phyloP scores from a whole-genome alignment of 2,888 invertebrate species.

The Pollenia angustigena region DNA sequence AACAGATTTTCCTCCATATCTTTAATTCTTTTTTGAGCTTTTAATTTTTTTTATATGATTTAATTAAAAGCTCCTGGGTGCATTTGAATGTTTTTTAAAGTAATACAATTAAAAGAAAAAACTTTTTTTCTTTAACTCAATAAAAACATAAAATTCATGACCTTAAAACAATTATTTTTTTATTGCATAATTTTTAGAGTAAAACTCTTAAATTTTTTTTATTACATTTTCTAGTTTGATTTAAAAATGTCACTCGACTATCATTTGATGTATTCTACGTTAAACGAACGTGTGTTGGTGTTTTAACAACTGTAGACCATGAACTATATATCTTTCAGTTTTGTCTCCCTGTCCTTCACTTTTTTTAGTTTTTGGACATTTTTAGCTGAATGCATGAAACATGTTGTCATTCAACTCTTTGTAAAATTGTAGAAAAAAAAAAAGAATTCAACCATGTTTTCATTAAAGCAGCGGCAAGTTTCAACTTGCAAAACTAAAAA shows the following conservation, averaged over 20 bases:
- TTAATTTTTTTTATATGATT: no score
- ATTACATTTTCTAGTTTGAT: slow-evolving; percentile 37
- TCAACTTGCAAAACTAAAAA: slow-evolving; percentile 35
- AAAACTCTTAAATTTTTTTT: slow-evolving; percentile 37
- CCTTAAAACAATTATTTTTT: slow-evolving; percentile 26
- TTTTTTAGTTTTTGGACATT: not conserved
- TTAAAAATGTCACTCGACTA: slow-evolving; percentile 27
- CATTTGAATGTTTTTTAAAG: no score
- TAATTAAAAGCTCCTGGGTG: no score
- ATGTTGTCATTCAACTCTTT: slow-evolving; percentile 59
- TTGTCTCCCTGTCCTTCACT: not conserved
- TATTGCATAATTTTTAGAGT: not conserved
- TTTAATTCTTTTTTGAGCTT: no score
- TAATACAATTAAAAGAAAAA: not conserved
- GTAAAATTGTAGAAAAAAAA: slow-evolving; percentile 27
- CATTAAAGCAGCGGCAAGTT: slow-evolving; percentile 61
- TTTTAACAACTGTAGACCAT: slow-evolving; percentile 34
- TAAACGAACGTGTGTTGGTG: slow-evolving; percentile 36
- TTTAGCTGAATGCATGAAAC: slow-evolving; percentile 49
- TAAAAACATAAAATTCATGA: not conserved
- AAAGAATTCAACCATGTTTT: slow-evolving; percentile 42
- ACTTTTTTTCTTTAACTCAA: not conserved
- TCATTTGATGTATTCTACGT: slow-evolving; percentile 40
- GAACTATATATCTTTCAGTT: slow-evolving; percentile 44
- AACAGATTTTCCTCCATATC: no score